Evolutionary conservation across 1,140 invertebrate species (phyloP).

Genomic region (Bactericera cockerelli): DNA sequence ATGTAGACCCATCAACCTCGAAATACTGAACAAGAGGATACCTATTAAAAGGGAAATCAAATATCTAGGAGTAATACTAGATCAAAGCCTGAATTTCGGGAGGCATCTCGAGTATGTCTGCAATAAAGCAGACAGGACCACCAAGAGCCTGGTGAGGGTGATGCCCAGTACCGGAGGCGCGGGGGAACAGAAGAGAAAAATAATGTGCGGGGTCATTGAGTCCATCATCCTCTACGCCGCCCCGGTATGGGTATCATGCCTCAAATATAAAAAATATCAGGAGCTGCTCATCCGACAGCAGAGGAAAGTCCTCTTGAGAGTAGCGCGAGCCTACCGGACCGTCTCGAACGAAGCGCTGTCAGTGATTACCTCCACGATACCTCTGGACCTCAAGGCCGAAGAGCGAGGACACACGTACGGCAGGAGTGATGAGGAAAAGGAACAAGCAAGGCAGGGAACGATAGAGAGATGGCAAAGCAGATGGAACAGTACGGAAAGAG

Average conservation of each 20-base stretch:
- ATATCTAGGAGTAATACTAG: constrained; percentile 10
- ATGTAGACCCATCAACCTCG: neutral
- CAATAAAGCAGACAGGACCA: neutral
- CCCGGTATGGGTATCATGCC: neutral
- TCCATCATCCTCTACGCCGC: neutral
- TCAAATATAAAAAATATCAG: neutral
- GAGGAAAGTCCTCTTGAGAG: neutral
- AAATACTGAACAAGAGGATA: neutral
- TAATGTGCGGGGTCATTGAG: neutral
- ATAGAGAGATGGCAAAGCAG: constrained; percentile 13
- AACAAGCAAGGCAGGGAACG: neutral
- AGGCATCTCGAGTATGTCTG: neutral
- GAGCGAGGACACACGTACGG: neutral
- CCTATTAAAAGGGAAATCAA: neutral
- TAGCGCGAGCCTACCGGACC: constrained; percentile 10
- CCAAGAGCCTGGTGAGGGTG: neutral
- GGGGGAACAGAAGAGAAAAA: neutral
- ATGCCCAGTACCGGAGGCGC: neutral
- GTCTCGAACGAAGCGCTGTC: constrained; percentile 11
- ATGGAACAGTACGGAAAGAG: constrained; percentile 17
- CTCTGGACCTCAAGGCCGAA: constrained; percentile 12
- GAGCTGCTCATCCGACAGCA: neutral
- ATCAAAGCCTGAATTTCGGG: neutral
- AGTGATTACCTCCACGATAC: constrained; percentile 3
- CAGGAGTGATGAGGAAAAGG: neutral